Conservation (phyloP, 1,140 invertebrate genomes). For the Steinernema khuongi region DNA sequence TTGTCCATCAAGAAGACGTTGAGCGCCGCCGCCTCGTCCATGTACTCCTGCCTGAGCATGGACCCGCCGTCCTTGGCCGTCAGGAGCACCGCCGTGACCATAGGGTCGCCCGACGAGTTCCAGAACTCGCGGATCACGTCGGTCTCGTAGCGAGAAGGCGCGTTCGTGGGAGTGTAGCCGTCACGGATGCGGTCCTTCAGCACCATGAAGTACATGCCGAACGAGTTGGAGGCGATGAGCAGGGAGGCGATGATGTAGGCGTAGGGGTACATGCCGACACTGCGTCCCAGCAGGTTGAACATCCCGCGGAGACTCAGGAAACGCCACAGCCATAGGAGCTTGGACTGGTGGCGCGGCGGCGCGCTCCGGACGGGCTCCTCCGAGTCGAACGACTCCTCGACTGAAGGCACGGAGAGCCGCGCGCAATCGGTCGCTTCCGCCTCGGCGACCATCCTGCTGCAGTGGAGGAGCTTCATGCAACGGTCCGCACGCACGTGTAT, state of each 20-base stretch:
- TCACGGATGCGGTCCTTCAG: conserved; percentile 54
- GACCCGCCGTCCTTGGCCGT: conserved; percentile 42
- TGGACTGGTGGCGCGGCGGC: background rate
- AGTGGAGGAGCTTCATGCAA: too few relatives aligned
- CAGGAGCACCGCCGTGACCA: conserved; percentile 46
- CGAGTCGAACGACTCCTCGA: background rate
- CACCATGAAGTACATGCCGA: conserved; percentile 47
- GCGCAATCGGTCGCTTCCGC: background rate
- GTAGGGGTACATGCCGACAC: conserved; percentile 34
- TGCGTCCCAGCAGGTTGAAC: conserved; percentile 36
- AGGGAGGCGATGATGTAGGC: conserved; percentile 22
- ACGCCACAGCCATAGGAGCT: conserved; percentile 28
- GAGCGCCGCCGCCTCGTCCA: conserved; percentile 36
- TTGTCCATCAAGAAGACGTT: conserved; percentile 39
- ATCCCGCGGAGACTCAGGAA: conserved; percentile 39
- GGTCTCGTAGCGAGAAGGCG: conserved; percentile 50
- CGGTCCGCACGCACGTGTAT: background rate
- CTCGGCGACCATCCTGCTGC: conserved; percentile 8
- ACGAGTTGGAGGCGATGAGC: conserved; percentile 30
- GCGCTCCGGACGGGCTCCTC: background rate
- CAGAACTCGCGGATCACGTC: conserved; percentile 47
- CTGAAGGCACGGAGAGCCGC: background rate
- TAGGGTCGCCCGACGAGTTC: conserved; percentile 50
- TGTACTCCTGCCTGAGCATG: conserved; percentile 45
- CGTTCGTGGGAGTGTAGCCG: conserved; percentile 53